A percentile compares a stretch with the other conserved stretches of the same genome.
These are phyloP conservation scores for Zonitis immaculata DNA, from an alignment of 2,888 invertebrate species.

Conservation along the genomic window DNA sequence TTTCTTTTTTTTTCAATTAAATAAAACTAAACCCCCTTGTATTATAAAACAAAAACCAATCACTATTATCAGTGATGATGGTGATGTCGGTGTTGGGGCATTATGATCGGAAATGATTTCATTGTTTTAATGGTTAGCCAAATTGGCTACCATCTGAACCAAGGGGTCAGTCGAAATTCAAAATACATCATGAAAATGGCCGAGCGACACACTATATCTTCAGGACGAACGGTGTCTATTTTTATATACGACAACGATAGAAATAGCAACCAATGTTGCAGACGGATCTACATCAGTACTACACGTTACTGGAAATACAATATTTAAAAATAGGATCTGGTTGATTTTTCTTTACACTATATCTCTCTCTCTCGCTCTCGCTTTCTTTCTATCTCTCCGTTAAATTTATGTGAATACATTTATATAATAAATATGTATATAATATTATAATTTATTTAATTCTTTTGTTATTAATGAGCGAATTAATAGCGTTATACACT, in stretches of 20 bases:
- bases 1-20: too few relatives aligned
- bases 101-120: conserved; percentile 2
- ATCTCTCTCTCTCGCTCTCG: too few relatives aligned
- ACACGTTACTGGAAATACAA: conserved; percentile 44
- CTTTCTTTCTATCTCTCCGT: background rate
- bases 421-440: background rate
- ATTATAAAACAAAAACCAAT: too few relatives aligned
- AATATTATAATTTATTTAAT: too few relatives aligned
- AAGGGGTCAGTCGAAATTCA: conserved; percentile 12
- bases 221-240: conserved; percentile 45
- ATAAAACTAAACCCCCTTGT: too few relatives aligned
- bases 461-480: background rate
- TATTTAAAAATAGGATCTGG: conserved; percentile 47
- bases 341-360: conserved; percentile 40
- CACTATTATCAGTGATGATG: conserved; percentile 20
- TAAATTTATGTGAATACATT: background rate
- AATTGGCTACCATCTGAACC: conserved; percentile 5
- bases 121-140: background rate
- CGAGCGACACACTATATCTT: conserved; percentile 44
- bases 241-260: conserved; percentile 43
- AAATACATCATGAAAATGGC: conserved; percentile 40
- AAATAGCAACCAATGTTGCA: conserved; percentile 45
- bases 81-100: conserved; percentile 25
- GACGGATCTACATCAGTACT: conserved; percentile 46
- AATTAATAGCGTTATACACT: conserved; percentile 35